phyloP scores from a whole-genome alignment of 2,888 invertebrate genomes.

The Macaria liturata region DNA sequence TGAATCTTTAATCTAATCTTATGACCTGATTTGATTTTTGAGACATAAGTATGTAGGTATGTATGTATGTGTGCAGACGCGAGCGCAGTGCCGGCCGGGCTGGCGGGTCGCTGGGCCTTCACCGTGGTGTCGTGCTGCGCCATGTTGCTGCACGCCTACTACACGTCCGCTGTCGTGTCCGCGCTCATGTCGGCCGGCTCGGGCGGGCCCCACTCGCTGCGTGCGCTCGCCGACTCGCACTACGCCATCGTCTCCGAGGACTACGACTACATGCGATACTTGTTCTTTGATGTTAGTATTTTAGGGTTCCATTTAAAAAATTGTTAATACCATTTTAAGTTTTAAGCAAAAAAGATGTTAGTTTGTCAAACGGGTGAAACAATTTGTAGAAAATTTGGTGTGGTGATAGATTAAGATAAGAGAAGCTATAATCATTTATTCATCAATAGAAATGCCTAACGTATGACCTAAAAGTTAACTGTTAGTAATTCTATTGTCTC shows the following conservation, averaged over 20 bases:
- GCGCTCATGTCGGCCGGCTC: slow-evolving; percentile 65
- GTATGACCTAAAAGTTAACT: no score
- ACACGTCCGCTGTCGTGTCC: slow-evolving; percentile 71
- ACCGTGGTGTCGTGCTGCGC: slow-evolving; percentile 61
- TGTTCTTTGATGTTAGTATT: slow-evolving; percentile 59
- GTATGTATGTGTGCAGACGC: slow-evolving; percentile 49
- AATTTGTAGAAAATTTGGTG: no score
- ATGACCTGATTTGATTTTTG: no score
- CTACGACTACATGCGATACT: slow-evolving; percentile 59
- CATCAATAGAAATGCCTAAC: no score
- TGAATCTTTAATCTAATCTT: no score
- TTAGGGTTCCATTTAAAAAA: background rate
- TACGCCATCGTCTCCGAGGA: slow-evolving; percentile 66
- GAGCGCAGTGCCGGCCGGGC: slow-evolving; percentile 61
- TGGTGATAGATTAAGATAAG: no score
- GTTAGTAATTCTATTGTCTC: no score
- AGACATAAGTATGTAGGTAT: no score
- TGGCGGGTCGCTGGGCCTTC: slow-evolving; percentile 65
- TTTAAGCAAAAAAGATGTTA: no score
- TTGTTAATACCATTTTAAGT: no score
- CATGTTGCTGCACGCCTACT: slow-evolving; percentile 72
- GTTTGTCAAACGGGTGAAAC: no score
- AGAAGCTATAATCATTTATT: no score
- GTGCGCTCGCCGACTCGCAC: slow-evolving; percentile 61
- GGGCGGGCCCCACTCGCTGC: slow-evolving; percentile 56